These are phyloP conservation scores for Lepidurus packardi DNA, from an alignment of 1,140 invertebrate genomes.

Conservation along the genomic window DNA sequence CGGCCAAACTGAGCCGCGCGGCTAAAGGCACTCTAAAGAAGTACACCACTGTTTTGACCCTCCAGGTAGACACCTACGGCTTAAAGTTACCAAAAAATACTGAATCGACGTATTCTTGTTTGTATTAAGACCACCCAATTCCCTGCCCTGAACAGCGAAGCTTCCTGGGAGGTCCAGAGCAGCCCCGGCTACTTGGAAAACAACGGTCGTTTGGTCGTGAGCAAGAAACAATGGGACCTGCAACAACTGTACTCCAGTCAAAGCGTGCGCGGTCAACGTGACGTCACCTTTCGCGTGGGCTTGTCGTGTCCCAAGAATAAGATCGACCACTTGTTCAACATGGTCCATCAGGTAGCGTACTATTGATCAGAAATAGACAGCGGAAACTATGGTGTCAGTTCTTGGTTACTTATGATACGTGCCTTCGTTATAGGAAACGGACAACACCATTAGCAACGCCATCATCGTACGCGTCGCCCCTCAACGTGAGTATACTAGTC, in stretches of 20 bases:
- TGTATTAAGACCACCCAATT: conserved; percentile 36
- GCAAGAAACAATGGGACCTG: conserved; percentile 37
- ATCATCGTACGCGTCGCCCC: conserved; percentile 3
- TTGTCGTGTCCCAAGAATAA: conserved; percentile 34
- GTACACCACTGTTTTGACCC: conserved; percentile 32
- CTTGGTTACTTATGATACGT: conserved; percentile 3
- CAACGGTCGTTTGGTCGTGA: conserved; percentile 35
- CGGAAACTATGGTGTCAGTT: background rate
- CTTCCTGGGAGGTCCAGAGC: conserved; percentile 39
- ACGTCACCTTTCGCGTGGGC: conserved; percentile 36
- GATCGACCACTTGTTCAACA: conserved; percentile 38
- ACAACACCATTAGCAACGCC: conserved; percentile 19
- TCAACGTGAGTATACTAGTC: conserved; percentile 18
- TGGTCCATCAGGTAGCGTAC: conserved; percentile 29
- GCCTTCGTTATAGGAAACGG: background rate
- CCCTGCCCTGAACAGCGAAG: conserved; percentile 39
- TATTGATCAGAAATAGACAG: background rate
- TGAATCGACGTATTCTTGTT: background rate
- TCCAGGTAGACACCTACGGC: background rate
- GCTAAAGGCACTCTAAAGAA: conserved; percentile 39
- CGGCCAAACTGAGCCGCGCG: conserved; percentile 37
- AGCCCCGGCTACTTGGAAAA: conserved; percentile 41
- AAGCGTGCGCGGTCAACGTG: conserved; percentile 31
- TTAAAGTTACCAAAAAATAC: background rate
- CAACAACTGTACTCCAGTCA: conserved; percentile 37